Evolutionary conservation across 2,888 invertebrate genomes (phyloP).

Genomic region (Diabrotica balteata): DNA sequence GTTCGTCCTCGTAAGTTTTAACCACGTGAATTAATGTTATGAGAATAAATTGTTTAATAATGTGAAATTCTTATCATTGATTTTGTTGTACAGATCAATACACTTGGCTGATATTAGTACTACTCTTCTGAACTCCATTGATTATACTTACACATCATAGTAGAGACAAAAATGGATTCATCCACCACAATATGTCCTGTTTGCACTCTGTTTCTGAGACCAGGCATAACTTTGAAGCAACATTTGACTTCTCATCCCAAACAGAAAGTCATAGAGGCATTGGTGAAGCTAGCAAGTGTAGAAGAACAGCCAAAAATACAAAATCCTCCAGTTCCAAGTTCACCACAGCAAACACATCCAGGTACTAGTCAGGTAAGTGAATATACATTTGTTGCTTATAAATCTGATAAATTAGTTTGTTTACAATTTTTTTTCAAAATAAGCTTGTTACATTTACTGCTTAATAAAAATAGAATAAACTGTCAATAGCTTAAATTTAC

Average conservation of each 20-base stretch:
- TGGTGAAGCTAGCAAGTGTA: slow-evolving; percentile 57
- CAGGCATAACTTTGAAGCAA: slow-evolving; percentile 81
- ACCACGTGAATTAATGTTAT: too few species aligned
- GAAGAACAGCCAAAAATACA: slow-evolving; percentile 39
- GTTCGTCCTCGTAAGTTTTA: too few species aligned
- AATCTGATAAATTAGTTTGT: too few species aligned
- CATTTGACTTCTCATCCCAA: slow-evolving; percentile 88
- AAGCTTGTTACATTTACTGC: too few species aligned
- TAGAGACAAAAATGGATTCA: slow-evolving; percentile 48
- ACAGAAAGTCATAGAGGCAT: slow-evolving; percentile 85
- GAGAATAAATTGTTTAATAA: slow-evolving; percentile 1
- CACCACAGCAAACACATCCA: slow-evolving; percentile 25
- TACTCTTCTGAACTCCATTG: slow-evolving; percentile 37
- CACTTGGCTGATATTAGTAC: slow-evolving; percentile 41
- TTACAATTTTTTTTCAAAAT: too few species aligned
- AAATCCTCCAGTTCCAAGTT: slow-evolving; percentile 17
- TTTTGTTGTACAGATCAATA: slow-evolving; percentile 54
- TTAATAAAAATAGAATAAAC: too few species aligned
- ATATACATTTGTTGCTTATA: not conserved
- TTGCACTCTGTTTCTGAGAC: slow-evolving; percentile 82
- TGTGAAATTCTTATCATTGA: slow-evolving; percentile 42
- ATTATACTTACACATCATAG: slow-evolving; percentile 19
- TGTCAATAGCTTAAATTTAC: too few species aligned
- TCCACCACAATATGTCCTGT: slow-evolving; percentile 74
- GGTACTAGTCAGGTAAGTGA: slow-evolving; percentile 31